phyloP scores from a whole-genome alignment of 2,797 vertebrate species.

The Enteromius paludinosus region DNA sequence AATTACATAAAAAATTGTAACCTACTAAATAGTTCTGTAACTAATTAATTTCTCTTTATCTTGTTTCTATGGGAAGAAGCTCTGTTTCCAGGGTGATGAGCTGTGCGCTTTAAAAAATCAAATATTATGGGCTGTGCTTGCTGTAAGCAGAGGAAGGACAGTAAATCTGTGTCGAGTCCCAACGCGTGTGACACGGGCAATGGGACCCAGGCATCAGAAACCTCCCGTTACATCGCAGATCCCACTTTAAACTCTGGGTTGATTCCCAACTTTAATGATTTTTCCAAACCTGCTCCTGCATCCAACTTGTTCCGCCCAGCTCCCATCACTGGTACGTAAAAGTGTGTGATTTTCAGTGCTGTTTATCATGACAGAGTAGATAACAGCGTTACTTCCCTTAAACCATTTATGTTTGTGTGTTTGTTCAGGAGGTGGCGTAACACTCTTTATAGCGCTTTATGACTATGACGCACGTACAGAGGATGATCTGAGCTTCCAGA shows the following conservation, averaged over 20 bases:
- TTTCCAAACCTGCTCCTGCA: slow-evolving; percentile 66
- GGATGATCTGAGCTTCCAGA: slow-evolving; percentile 91
- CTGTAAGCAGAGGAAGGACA: slow-evolving; percentile 87
- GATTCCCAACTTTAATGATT: slow-evolving; percentile 84
- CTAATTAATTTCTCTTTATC: slow-evolving; percentile 4
- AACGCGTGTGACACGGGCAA: slow-evolving; percentile 61
- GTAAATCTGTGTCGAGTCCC: slow-evolving; percentile 67
- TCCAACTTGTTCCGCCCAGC: slow-evolving; percentile 63
- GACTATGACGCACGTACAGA: slow-evolving; percentile 94
- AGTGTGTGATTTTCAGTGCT: slow-evolving; percentile 4
- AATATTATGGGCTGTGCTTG: slow-evolving; percentile 92
- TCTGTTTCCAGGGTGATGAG: slow-evolving; percentile 69
- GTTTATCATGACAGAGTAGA: neutral
- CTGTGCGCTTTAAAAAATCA: slow-evolving; percentile 51
- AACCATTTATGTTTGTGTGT: slow-evolving; percentile 39
- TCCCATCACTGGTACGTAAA: slow-evolving; percentile 68
- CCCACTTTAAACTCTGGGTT: slow-evolving; percentile 68
- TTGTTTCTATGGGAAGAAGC: slow-evolving; percentile 61
- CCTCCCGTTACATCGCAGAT: slow-evolving; percentile 75
- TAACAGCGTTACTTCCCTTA: neutral
- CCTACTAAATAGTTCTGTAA: neutral
- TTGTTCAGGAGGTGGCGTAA: slow-evolving; percentile 85
- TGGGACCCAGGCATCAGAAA: slow-evolving; percentile 64
- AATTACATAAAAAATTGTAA: neutral
- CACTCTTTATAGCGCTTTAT: slow-evolving; percentile 91